A percentile compares a stretch with the other conserved stretches of the same genome.
Evolutionary conservation across 1,140 invertebrate species (phyloP).

Genomic region (Liolophura sinensis): DNA sequence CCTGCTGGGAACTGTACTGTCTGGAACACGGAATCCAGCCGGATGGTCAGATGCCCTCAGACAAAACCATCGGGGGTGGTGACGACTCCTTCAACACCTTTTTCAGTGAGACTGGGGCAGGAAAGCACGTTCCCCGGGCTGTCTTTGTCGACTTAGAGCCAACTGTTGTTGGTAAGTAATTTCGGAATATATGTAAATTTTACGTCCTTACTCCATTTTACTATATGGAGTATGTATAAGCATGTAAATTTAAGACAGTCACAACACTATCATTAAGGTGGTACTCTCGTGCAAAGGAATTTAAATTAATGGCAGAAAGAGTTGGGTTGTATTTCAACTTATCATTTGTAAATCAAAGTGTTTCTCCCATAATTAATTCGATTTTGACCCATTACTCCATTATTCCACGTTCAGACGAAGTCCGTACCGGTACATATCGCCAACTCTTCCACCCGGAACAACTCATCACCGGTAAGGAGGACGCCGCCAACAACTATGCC

Average conservation of each 20-base stretch:
- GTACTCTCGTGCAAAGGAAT: too few relatives aligned
- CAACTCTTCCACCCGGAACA: conserved; percentile 59
- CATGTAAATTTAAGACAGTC: too few relatives aligned
- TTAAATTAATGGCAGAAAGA: too few relatives aligned
- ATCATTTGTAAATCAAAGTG: too few relatives aligned
- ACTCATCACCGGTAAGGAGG: conserved; percentile 52
- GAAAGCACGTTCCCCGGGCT: conserved; percentile 61
- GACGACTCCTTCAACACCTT: conserved; percentile 86
- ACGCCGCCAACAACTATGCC: conserved; percentile 59
- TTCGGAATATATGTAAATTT: too few relatives aligned
- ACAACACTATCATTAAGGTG: too few relatives aligned
- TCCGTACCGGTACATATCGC: conserved; percentile 41
- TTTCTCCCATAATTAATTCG: background rate
- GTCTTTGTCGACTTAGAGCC: conserved; percentile 30
- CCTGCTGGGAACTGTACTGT: conserved; percentile 80
- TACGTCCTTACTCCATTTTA: too few relatives aligned
- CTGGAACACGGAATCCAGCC: conserved; percentile 86
- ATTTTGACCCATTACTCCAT: background rate
- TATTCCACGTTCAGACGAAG: conserved; percentile 30
- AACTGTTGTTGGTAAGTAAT: conserved; percentile 29
- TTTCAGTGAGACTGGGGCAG: conserved; percentile 80
- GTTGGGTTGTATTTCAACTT: too few relatives aligned
- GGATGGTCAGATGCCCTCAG: conserved; percentile 62
- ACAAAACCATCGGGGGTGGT: conserved; percentile 60
- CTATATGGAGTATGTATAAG: too few relatives aligned